These are phyloP conservation scores for Phyllopteryx taeniolatus DNA, from an alignment of 2,113 vertebrate genomes.

Conservation along the genomic window DNA sequence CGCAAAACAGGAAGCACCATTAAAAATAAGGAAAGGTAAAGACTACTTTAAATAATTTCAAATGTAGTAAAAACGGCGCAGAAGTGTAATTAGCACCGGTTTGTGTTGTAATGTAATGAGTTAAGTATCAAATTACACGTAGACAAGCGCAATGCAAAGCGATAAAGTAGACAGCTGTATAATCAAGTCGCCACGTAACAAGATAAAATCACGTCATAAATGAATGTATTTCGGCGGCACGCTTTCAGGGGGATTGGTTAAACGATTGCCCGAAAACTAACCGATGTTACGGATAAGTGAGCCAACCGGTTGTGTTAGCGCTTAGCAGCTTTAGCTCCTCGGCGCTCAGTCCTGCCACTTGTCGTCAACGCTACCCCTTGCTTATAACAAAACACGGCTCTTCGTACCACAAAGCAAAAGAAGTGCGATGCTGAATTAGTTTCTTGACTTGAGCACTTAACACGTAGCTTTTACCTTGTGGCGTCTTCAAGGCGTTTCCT, in stretches of 20 bases:
- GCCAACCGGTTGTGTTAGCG: slow-evolving; percentile 13
- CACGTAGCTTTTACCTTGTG: slow-evolving; percentile 28
- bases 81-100: background rate
- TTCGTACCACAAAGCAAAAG: background rate
- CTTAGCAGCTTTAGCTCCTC: background rate
- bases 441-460: slow-evolving; percentile 18
- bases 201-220: background rate
- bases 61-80: background rate
- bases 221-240: background rate
- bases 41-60: background rate
- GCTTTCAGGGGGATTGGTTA: background rate
- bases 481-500: slow-evolving; percentile 70
- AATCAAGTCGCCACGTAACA: background rate
- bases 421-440: background rate
- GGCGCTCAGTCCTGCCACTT: background rate
- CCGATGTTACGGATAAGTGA: background rate
- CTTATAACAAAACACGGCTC: background rate
- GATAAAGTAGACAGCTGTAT: background rate
- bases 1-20: background rate
- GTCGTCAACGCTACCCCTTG: background rate
- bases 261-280: background rate
- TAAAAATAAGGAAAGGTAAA: background rate
- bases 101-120: background rate
- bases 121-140: background rate
- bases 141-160: background rate